Evolutionary conservation across 2,113 vertebrate genomes (phyloP).

Genomic region (Copsychus sechellarum): DNA sequence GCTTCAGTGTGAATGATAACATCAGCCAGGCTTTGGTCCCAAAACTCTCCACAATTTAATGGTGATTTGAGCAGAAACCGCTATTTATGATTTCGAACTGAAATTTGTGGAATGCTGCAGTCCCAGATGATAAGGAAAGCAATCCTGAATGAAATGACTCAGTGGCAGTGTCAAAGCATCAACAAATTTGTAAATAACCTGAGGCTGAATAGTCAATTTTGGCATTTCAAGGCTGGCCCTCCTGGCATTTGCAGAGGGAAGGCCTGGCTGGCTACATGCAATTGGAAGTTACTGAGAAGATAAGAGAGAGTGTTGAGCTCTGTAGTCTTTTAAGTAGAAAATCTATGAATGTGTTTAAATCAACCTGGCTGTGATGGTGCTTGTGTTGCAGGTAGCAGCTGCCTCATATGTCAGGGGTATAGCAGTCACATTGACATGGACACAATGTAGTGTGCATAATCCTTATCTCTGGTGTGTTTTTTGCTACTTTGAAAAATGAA

Average conservation of each 20-base stretch:
- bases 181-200: not conserved
- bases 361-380: not conserved
- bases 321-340: not conserved
- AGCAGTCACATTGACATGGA: not conserved
- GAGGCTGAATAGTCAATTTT: not conserved
- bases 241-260: not conserved
- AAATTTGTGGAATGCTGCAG: not conserved
- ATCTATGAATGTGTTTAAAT: not conserved
- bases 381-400: not conserved
- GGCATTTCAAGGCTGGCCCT: accelerated
- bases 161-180: not conserved
- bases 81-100: not conserved
- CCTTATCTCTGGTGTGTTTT: not conserved
- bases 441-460: not conserved
- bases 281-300: not conserved
- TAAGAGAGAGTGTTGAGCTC: not conserved
- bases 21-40: not conserved
- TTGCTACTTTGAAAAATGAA: conserved; percentile 3
- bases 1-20: not conserved
- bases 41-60: not conserved
- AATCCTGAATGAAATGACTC: not conserved
- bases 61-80: not conserved
- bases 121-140: not conserved
- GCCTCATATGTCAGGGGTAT: not conserved
- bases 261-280: accelerated